Evolutionary conservation across 2,797 vertebrate genomes (phyloP), one percentile per base, ranked within the genome.

Genomic region (Limnodromus scolopaceus): DNA sequence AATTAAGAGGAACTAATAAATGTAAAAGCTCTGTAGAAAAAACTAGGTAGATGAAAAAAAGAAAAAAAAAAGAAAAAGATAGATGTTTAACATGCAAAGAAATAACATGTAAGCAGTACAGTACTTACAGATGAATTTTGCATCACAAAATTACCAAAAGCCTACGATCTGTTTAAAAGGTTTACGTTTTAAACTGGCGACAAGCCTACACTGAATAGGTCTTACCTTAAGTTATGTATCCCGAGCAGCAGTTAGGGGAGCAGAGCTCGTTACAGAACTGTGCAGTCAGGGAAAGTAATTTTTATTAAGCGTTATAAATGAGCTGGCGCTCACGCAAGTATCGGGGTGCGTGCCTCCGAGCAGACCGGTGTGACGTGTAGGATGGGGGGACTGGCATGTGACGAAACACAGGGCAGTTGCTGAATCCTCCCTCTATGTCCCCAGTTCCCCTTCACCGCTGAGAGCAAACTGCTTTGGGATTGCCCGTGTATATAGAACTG

Each of bases 311-410:
- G 3, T 48, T 78, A 11, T 34, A 39, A n/a, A 25, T 28, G 38
- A 71, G 9, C 17, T 20, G 68, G 19, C 15, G 11, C 17, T 58
- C 39, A n/a, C 25, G 4, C 22, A 16, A 25, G 36, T 30, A 13
- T 9, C 1, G 0, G 17, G 13, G 16, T 43, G 20, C 0, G 1
- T 13, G 5, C 53, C 46, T 49, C 43, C 54, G 58, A 51, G 17
- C 20, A 8, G 13, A 34, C 45, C 49, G 34, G 17, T 34, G 34
- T 53, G 66, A 48, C 24, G 3, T 13, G 7, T 5, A n/a, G 54
- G 34, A 20, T 38, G 27, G 24, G 16, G 10, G 34, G 19, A 34
- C 38, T 43, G 71, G 51, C 34, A 28, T 9, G 16, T 25, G 51
- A 49, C 2, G 1, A 15, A 51, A 20, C 20, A 19, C 16, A 6